A percentile compares a stretch with the other conserved stretches of the same genome.
These are phyloP conservation scores for Heliconius charithonia DNA, from an alignment of 2,888 invertebrate genomes.

Conservation along the genomic window DNA sequence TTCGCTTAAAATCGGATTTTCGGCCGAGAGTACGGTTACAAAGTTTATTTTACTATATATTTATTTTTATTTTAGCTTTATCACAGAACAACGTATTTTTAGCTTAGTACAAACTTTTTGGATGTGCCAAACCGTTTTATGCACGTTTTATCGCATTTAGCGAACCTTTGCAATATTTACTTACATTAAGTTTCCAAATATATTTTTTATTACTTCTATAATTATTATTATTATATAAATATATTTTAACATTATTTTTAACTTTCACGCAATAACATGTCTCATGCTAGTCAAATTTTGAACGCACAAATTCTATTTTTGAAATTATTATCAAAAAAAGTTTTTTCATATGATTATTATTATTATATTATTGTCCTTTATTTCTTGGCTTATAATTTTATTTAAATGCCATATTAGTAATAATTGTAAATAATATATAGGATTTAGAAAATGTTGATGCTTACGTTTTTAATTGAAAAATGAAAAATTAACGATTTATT, in stretches of 20 bases:
- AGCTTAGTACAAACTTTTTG: conserved; percentile 78
- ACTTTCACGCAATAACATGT: conserved; percentile 81
- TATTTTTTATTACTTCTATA: conserved; percentile 53
- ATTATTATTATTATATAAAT: conserved; percentile 50
- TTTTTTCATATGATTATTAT: conserved; percentile 51
- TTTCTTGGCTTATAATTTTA: conserved; percentile 64
- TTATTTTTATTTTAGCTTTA: conserved; percentile 75
- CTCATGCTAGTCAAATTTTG: conserved; percentile 82
- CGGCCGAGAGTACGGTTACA: background rate
- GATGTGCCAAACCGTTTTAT: conserved; percentile 79
- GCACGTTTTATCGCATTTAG: conserved; percentile 77
- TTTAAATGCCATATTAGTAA: conserved; percentile 81
- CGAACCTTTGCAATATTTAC: conserved; percentile 66
- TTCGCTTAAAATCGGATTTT: background rate
- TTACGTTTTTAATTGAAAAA: conserved; percentile 58
- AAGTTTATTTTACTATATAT: conserved; percentile 54
- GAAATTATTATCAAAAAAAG: conserved; percentile 56
- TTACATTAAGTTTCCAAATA: conserved; percentile 68
- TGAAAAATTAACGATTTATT: conserved; percentile 60
- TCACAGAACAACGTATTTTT: conserved; percentile 72
- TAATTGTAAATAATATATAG: conserved; percentile 75
- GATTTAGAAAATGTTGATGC: conserved; percentile 71
- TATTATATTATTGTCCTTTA: conserved; percentile 48
- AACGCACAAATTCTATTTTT: conserved; percentile 77
- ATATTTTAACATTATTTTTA: conserved; percentile 54